Conservation (phyloP, 1,140 invertebrate genomes). For the Pseudobourletiella spinata region DNA sequence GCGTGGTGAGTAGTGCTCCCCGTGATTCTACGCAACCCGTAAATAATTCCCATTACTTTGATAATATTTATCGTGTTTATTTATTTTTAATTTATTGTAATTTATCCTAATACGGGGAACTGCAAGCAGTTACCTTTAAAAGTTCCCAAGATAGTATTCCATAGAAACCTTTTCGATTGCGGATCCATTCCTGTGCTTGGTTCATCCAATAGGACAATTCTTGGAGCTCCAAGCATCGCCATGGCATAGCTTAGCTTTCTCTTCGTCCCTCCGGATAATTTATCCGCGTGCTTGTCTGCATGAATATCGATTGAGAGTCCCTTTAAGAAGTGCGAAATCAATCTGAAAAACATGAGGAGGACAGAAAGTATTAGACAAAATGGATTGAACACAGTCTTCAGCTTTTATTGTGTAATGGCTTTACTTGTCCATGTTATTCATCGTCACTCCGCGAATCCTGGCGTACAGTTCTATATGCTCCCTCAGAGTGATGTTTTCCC, state of each 20-base stretch:
- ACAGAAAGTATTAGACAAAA: too few relatives aligned
- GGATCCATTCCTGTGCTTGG: slow-evolving; percentile 25
- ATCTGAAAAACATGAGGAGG: too few relatives aligned
- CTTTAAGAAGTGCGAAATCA: slow-evolving; percentile 59
- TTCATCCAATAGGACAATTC: slow-evolving; percentile 59
- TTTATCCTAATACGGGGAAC: too few relatives aligned
- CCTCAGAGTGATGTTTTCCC: slow-evolving; percentile 68
- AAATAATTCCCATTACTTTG: slow-evolving; percentile 49
- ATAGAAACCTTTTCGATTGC: slow-evolving; percentile 54
- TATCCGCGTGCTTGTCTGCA: too few relatives aligned
- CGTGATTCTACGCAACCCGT: slow-evolving; percentile 60
- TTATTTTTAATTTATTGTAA: too few relatives aligned
- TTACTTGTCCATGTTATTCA: too few relatives aligned
- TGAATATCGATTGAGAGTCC: slow-evolving; percentile 75
- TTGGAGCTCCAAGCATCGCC: slow-evolving; percentile 72
- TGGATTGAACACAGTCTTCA: too few relatives aligned
- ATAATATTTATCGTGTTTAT: too few relatives aligned
- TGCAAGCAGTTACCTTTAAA: slow-evolving; percentile 54
- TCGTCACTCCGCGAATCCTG: slow-evolving; percentile 63
- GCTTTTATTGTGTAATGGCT: too few relatives aligned
- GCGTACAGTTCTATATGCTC: slow-evolving; percentile 76
- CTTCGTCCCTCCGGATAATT: slow-evolving; percentile 82
- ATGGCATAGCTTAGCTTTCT: slow-evolving; percentile 80
- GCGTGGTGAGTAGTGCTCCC: slow-evolving; percentile 77
- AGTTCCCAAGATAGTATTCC: slow-evolving; percentile 64